A percentile compares a stretch with the other conserved stretches of the same genome.
phyloP scores from a whole-genome alignment of 2,113 vertebrate genomes.

The Chloropsis hardwickii region DNA sequence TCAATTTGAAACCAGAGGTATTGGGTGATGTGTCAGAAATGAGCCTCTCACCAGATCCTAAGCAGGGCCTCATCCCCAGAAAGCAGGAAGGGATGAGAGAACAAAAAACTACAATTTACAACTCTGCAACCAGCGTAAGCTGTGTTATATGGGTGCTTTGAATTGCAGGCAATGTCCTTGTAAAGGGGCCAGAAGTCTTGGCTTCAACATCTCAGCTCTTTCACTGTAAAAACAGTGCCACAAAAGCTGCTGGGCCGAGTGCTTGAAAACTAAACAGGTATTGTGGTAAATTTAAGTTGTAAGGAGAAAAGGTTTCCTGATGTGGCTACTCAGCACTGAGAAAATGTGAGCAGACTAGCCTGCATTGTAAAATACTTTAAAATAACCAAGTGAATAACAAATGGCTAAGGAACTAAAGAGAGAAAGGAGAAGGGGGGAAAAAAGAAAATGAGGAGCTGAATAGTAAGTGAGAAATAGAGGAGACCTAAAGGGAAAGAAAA shows the following conservation, averaged over 20 bases:
- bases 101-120: neutral
- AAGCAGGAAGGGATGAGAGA: neutral
- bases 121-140: neutral
- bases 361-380: neutral
- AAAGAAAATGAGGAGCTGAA: neutral
- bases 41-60: neutral
- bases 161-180: neutral
- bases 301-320: neutral
- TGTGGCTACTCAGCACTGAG: neutral
- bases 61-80: neutral
- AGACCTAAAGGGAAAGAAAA: neutral
- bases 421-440: neutral
- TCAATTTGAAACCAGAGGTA: neutral
- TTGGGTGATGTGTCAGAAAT: neutral
- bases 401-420: neutral
- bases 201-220: neutral
- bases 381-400: conserved; percentile 10
- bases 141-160: neutral
- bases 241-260: neutral
- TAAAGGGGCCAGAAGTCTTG: neutral
- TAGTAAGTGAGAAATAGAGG: neutral
- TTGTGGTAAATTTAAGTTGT: neutral
- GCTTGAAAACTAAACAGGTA: neutral
- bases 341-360: neutral
- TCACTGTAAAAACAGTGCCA: neutral